Evolutionary conservation across 2,888 invertebrate genomes (phyloP), one percentile per base, ranked within the genome.

Genomic region (Xylophagus ater): DNA sequence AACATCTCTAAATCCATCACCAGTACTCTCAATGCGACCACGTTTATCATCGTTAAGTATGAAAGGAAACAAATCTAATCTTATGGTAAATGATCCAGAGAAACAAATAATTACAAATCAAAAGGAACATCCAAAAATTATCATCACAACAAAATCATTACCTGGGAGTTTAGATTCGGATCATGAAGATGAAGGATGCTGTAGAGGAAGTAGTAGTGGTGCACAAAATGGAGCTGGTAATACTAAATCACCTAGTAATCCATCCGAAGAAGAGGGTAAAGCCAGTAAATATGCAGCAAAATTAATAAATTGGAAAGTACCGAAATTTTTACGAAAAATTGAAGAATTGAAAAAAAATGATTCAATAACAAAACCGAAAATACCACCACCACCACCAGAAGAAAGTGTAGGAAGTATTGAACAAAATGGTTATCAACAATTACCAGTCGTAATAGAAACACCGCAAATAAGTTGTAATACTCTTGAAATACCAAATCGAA

Each of bases 141-240:
- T 63, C 8, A 59, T 64, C 6, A 62, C 65, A 61, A 84, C 86
- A 34, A 84, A 78, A 55, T 86, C 86, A 41, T 61, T 87, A 54
- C 87, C 87, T 1, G 86, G 84, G 56, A 85, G 86, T 53, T 66
- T 87, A 53, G 84, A 85, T 54, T 81, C 81, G 1, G 82, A 83
- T 44, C 74, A 74, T 28, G 80, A 80, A 47, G 65, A 72, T 43
- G 77, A 76, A 5, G 48, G 49, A 12, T 51, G 50, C 26, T 49
- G 50, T 19, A 43, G 70, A 63, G 51, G 65, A 21, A 36, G 67
- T 24, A 46, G 51, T 7, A 66, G 66, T 13, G 70, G 68, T 42
- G 21, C n/a, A n/a, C n/a, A 10, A 2, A 34, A 29, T 17, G 58
- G 60, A 6, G 59, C 66, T 49, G 55, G 68, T 50, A 15, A 46